Percentiles rank a stretch among this genome's conserved stretches.
Evolutionary conservation across 37 sponge, comb jelly and placozoan species (phyloP).

Genomic region (Aplysina aerophoba): DNA sequence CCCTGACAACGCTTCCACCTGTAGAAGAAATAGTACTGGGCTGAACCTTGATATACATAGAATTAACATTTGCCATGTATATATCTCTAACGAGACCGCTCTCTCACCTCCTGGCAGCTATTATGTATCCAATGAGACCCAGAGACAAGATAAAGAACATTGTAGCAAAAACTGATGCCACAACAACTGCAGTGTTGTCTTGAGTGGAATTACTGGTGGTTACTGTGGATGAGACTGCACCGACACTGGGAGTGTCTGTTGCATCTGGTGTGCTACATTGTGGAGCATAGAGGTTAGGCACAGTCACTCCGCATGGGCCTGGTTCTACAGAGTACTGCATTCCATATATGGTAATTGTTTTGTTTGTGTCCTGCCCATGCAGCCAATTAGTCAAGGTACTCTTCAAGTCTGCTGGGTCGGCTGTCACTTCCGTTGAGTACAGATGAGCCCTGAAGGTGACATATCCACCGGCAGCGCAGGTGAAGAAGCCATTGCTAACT

Average conservation of each 20-base stretch:
- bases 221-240: not conserved
- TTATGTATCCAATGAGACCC: conserved; percentile 1
- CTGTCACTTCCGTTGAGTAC: not conserved
- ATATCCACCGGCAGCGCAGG: not conserved
- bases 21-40: too few species aligned
- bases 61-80: too few species aligned
- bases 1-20: too few species aligned
- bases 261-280: not conserved
- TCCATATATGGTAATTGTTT: not conserved
- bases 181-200: conserved; percentile 18
- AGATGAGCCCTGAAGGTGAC: conserved; percentile 13
- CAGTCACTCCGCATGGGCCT: not conserved
- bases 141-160: conserved; percentile 19
- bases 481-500: not conserved
- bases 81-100: too few species aligned
- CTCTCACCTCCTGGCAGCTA: not conserved
- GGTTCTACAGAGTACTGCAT: conserved; percentile 1
- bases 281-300: conserved; percentile 7
- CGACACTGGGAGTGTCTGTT: too few species aligned
- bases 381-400: not conserved
- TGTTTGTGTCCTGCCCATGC: conserved; percentile 3
- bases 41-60: too few species aligned
- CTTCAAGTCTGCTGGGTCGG: not conserved
- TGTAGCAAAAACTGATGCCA: conserved; percentile 17
- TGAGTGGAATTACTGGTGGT: not conserved